Conservation (phyloP, 2,797 vertebrate species). For the Danio tinwini region DNA sequence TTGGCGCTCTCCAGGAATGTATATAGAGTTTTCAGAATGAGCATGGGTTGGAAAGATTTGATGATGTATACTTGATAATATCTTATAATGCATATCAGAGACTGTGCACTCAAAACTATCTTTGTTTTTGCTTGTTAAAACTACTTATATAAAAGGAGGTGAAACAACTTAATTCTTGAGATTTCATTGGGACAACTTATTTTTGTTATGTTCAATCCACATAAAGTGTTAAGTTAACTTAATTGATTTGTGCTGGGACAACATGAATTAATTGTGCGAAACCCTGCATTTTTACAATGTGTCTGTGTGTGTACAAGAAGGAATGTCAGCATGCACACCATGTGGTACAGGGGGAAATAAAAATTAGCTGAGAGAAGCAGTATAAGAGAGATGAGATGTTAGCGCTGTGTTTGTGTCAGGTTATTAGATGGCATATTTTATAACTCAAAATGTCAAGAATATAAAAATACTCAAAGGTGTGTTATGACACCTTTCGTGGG, state of each 20-base stretch:
- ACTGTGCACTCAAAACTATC: too few relatives aligned
- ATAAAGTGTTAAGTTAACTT: too few relatives aligned
- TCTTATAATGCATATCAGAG: not conserved
- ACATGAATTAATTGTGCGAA: too few relatives aligned
- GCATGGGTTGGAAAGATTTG: constrained; percentile 37
- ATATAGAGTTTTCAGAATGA: too few relatives aligned
- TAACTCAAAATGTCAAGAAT: constrained; percentile 34
- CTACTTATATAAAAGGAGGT: too few relatives aligned
- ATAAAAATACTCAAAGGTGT: not conserved
- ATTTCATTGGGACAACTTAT: too few relatives aligned
- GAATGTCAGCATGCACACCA: constrained; percentile 14
- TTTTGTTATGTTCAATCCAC: too few relatives aligned
- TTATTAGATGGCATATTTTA: constrained; percentile 41
- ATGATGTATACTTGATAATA: constrained; percentile 17
- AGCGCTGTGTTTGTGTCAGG: not conserved
- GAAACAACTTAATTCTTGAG: too few relatives aligned
- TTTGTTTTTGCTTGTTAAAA: too few relatives aligned
- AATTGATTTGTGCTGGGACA: too few relatives aligned
- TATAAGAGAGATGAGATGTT: constrained; percentile 8
- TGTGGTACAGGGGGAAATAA: constrained; percentile 5
- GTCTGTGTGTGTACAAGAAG: not conserved
- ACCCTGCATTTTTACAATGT: too few relatives aligned
- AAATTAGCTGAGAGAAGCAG: constrained; percentile 23
- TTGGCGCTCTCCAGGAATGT: too few relatives aligned
- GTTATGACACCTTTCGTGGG: constrained; percentile 10